These are phyloP conservation scores for Aurelia aurita DNA, from an alignment of 30 jellyfish, hydroid and myxozoan species.

Conservation along the genomic window DNA sequence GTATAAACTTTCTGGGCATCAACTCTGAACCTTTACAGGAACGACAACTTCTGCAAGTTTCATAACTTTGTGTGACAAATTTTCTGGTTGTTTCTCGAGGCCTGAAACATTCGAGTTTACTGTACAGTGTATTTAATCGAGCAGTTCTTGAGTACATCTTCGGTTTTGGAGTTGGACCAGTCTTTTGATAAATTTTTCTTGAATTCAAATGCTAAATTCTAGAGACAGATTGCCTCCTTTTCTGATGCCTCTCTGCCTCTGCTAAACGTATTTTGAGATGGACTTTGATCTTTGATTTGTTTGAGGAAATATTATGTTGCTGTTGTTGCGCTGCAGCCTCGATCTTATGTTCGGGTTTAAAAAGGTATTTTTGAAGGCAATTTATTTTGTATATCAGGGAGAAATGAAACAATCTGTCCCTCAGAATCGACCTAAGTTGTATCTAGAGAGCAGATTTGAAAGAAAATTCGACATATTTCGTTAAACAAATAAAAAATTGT, in stretches of 20 bases:
- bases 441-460: too few relatives aligned
- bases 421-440: too few relatives aligned
- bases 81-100: neutral
- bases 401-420: too few relatives aligned
- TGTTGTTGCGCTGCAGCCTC: slow-evolving; percentile 5
- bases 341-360: too few relatives aligned
- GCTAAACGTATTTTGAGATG: neutral
- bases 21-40: neutral
- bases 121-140: neutral
- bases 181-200: too few relatives aligned
- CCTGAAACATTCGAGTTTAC: neutral
- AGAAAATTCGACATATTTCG: too few relatives aligned
- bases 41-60: neutral
- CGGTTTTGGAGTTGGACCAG: neutral
- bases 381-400: too few relatives aligned
- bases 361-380: too few relatives aligned
- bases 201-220: too few relatives aligned
- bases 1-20: too few relatives aligned
- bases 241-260: neutral
- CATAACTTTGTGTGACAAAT: neutral
- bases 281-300: slow-evolving; percentile 28
- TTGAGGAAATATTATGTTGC: slow-evolving; percentile 21
- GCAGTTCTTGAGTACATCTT: slow-evolving; percentile 4
- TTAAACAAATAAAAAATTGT: too few relatives aligned
- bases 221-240: too few relatives aligned